Conservation (phyloP, 1,140 invertebrate species). For the Riptortus pedestris region DNA sequence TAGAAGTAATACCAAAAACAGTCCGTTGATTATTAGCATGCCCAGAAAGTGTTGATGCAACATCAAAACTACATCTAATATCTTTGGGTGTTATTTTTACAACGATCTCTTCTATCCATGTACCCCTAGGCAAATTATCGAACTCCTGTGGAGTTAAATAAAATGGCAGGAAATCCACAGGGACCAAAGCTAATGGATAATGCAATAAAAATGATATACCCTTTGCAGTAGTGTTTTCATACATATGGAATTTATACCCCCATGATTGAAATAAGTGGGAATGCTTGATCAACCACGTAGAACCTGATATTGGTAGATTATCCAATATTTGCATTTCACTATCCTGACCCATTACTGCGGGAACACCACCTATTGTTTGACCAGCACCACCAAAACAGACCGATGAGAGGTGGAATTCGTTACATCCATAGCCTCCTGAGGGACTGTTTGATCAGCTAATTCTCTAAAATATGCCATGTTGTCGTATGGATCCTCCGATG, state of each 20-base stretch:
- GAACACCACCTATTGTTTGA: too few relatives aligned
- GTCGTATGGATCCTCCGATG: too few relatives aligned
- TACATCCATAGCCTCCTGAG: too few relatives aligned
- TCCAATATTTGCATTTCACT: not conserved
- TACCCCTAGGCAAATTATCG: conserved; percentile 13
- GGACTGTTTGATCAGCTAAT: too few relatives aligned
- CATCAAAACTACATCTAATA: conserved; percentile 26
- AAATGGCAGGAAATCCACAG: conserved; percentile 27
- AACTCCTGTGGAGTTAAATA: conserved; percentile 26
- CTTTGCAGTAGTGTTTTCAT: not conserved
- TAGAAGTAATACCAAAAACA: conserved; percentile 2
- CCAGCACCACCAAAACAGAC: too few relatives aligned
- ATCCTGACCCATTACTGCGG: conserved; percentile 7
- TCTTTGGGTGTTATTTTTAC: conserved; percentile 25
- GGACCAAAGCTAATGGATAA: conserved; percentile 22
- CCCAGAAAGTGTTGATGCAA: conserved; percentile 13
- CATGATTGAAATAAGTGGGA: conserved; percentile 9
- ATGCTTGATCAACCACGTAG: not conserved
- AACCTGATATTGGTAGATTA: not conserved
- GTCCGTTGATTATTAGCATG: too few relatives aligned
- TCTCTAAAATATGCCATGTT: too few relatives aligned
- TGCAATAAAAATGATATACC: conserved; percentile 1
- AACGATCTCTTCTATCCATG: conserved; percentile 18
- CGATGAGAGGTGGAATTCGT: too few relatives aligned
- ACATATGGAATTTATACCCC: not conserved